A percentile compares a stretch with the other conserved stretches of the same genome.
Conservation (phyloP, 2,888 invertebrate species). For the Lochmaea crataegi region DNA sequence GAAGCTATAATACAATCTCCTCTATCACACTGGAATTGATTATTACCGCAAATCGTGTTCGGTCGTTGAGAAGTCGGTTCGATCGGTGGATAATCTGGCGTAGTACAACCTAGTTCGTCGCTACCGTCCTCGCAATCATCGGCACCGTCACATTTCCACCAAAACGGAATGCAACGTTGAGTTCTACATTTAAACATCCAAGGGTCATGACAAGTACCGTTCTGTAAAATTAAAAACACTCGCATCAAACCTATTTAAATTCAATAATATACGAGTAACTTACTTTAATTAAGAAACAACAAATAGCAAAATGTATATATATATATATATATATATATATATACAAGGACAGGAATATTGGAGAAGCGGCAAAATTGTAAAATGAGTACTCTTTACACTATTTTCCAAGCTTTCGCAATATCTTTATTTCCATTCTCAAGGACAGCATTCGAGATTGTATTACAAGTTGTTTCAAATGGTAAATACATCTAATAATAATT, state of each 20-base stretch:
- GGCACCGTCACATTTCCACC: slow-evolving; percentile 85
- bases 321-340: too few relatives aligned
- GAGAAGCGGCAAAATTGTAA: too few relatives aligned
- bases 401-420: too few relatives aligned
- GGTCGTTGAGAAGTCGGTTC: slow-evolving; percentile 21
- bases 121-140: slow-evolving; percentile 81
- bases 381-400: too few relatives aligned
- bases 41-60: slow-evolving; percentile 64
- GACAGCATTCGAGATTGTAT: too few relatives aligned
- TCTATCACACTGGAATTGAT: slow-evolving; percentile 70
- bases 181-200: slow-evolving; percentile 85
- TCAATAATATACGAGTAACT: too few relatives aligned
- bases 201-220: slow-evolving; percentile 69
- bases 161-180: slow-evolving; percentile 78
- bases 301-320: too few relatives aligned
- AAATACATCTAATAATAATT: too few relatives aligned
- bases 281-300: too few relatives aligned
- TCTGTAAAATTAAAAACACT: slow-evolving; percentile 49
- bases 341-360: too few relatives aligned
- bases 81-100: slow-evolving; percentile 33
- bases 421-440: too few relatives aligned
- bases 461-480: too few relatives aligned
- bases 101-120: slow-evolving; percentile 73
- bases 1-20: slow-evolving; percentile 72
- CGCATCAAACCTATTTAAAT: neutral